Percentiles rank a stretch among this genome's conserved stretches.
Conservation (phyloP, 2,113 vertebrate species). For the Erythrocercus mccallii region DNA sequence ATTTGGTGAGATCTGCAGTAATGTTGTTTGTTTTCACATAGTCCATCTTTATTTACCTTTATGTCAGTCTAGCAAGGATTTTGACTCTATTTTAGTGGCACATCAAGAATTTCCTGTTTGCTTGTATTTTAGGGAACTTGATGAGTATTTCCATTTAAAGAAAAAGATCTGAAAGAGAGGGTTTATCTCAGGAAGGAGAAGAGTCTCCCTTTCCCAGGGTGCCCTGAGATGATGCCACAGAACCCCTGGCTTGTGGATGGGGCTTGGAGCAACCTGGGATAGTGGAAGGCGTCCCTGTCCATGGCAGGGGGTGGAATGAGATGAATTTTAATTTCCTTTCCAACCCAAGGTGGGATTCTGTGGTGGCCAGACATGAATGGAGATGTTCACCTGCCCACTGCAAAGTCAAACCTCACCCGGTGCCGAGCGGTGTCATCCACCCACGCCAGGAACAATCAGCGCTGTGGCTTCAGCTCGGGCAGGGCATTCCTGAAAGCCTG, state of each 20-base stretch:
- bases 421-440: not conserved
- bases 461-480: not conserved
- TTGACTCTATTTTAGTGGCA: not conserved
- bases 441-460: fast-evolving
- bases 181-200: not conserved
- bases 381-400: not conserved
- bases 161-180: not conserved
- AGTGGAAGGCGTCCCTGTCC: not conserved
- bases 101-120: not conserved
- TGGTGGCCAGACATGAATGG: not conserved
- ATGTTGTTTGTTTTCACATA: not conserved
- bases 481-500: not conserved
- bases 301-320: too few species aligned
- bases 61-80: not conserved
- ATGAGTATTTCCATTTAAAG: not conserved
- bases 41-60: not conserved
- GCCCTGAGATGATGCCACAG: not conserved
- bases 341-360: not conserved
- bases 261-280: not conserved
- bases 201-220: not conserved
- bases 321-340: not conserved
- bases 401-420: not conserved
- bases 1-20: not conserved
- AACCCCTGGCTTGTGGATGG: fast-evolving
- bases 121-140: not conserved